Evolutionary conservation across 1,140 invertebrate genomes (phyloP), one percentile per base, ranked within the genome.

Genomic region (Trachymyrmex cornetzi): DNA sequence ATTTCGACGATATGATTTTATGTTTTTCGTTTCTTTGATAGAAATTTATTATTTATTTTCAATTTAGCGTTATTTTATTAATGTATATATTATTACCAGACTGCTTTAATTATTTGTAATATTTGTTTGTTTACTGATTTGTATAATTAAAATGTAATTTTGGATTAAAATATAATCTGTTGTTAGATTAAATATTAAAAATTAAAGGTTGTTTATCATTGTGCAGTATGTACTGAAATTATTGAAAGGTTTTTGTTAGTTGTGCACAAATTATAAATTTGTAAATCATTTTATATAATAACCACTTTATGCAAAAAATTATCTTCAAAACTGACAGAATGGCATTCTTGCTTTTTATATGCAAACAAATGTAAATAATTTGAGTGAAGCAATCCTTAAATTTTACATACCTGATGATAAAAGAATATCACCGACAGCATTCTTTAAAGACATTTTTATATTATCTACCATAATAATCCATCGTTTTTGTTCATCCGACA

Each of bases 401-500:
- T 9, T 34, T 48, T 48, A 0, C 34, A 12, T 63, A 79, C 96
- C 96, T 44, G 96, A 95, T 5, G 95, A 93, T 14, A 95, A 71
- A 1, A 97, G 93, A 27, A 96, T 96, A 92, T 97, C 96, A 1
- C 97, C 96, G 7, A 97, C 96, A 6, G 97, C 95, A 91, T 98
- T 98, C 19, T 96, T 95, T 50, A 96, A 96, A 11, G 95, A 96
- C 0, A 93, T 93, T 85, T 97, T 96, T 38, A 98, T 94, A 2
- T 96, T 95, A 4, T 95, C 94, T 5, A 97, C 97, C 0, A 96
- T 97, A 14, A 95, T 89, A 2, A 96, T 96, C 98, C 98, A 98
- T 57, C 96, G 95, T 66, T 95, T 94, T 93, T 96, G 93, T 94
- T 97, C 96, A 77, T 96, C 95, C 0, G 95, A 95, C 4, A 97